Conservation (phyloP, 2,113 vertebrate genomes). For the Plestiodon gilberti region DNA sequence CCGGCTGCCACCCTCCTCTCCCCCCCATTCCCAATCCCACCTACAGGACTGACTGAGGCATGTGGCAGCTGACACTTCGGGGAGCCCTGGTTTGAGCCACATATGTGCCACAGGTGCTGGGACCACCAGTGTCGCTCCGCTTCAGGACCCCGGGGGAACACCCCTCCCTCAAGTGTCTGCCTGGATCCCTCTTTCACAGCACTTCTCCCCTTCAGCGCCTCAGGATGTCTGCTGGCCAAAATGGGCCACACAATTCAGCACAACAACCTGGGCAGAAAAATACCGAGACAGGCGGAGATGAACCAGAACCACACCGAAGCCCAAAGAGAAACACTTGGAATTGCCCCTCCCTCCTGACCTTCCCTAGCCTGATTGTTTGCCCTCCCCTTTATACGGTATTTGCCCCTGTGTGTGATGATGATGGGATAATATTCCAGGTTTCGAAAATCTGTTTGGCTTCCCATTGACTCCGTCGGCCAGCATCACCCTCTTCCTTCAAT, state of each 20-base stretch:
- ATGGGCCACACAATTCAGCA: neutral
- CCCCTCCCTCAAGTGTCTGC: no score
- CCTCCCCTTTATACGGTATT: conserved; percentile 31
- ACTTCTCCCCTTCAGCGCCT: neutral
- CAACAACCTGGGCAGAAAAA: neutral
- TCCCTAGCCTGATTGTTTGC: neutral
- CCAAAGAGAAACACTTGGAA: conserved; percentile 44
- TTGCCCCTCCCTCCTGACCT: conserved; percentile 55
- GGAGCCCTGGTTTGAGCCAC: no score
- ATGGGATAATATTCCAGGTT: conserved; percentile 58
- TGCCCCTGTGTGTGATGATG: conserved; percentile 13
- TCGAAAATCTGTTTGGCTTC: neutral
- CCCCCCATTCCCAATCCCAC: no score
- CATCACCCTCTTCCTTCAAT: neutral
- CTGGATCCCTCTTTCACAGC: neutral
- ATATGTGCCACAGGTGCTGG: no score
- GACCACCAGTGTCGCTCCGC: no score
- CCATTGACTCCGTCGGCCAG: rapidly evolving
- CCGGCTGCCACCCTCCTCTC: no score
- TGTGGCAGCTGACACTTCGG: no score
- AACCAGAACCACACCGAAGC: neutral
- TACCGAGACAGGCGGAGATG: neutral
- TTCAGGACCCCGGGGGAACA: no score
- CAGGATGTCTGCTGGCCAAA: neutral
- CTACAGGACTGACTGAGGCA: no score